Percentiles rank a stretch among this genome's conserved stretches.
Evolutionary conservation across 2,113 vertebrate genomes (phyloP).

Genomic region (Neofelis nebulosa): DNA sequence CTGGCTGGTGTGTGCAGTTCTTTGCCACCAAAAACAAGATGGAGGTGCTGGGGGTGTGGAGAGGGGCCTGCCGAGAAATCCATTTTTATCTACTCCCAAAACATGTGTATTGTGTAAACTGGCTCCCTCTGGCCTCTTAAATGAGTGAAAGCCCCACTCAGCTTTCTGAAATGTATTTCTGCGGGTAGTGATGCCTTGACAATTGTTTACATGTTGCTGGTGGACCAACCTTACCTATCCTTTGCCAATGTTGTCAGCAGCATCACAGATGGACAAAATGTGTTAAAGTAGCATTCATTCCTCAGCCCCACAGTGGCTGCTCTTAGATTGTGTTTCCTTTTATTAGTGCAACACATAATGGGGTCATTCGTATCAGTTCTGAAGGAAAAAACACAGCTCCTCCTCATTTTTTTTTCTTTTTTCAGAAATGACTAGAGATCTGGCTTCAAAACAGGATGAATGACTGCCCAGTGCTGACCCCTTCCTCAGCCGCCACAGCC

Average conservation of each 20-base stretch:
- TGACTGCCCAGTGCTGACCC: conserved; percentile 51
- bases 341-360: not conserved
- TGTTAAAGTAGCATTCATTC: not conserved
- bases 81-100: not conserved
- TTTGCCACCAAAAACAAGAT: not conserved
- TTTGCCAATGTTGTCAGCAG: not conserved
- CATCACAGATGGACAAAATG: not conserved
- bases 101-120: not conserved
- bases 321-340: not conserved
- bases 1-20: not conserved
- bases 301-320: not conserved
- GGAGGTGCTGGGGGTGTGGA: too few species aligned
- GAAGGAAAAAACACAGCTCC: not conserved
- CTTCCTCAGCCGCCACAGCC: not conserved
- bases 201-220: not conserved
- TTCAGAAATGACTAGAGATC: conserved; percentile 48
- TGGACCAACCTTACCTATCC: not conserved
- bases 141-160: not conserved
- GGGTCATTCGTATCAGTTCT: not conserved
- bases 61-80: not conserved
- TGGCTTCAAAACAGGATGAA: conserved; percentile 40
- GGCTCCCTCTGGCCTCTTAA: not conserved
- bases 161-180: not conserved
- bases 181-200: not conserved
- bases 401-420: conserved; percentile 4